These are phyloP conservation scores for Neria commutata DNA, from an alignment of 2,888 invertebrate genomes.

Conservation along the genomic window DNA sequence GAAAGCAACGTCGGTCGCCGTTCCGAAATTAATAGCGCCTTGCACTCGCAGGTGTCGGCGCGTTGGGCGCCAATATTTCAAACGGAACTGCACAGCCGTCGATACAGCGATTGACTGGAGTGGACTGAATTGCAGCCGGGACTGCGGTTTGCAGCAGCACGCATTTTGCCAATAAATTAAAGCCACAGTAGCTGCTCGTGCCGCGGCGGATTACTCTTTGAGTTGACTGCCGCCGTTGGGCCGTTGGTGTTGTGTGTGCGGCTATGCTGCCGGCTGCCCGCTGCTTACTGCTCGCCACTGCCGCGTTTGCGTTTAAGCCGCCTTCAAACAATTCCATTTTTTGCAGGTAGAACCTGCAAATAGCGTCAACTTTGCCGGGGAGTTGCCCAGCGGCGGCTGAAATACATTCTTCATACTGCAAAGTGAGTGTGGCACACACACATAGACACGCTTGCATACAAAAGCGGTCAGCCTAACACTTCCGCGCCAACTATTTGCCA, in stretches of 20 bases:
- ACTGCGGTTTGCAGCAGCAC: constrained; percentile 1
- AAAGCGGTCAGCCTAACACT: not conserved
- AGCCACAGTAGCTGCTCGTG: not conserved
- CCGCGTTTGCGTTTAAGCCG: not conserved
- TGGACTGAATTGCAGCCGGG: too few relatives aligned
- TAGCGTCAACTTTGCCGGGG: not conserved
- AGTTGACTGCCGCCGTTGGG: not conserved
- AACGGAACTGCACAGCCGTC: too few relatives aligned
- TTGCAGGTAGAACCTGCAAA: not conserved
- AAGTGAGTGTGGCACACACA: not conserved
- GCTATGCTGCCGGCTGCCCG: not conserved
- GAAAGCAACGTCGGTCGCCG: not conserved
- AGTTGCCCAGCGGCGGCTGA: not conserved
- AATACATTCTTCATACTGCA: not conserved
- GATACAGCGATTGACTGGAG: too few relatives aligned
- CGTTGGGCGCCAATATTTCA: constrained; percentile 4
- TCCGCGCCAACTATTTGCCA: constrained; percentile 1
- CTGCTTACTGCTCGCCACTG: not conserved
- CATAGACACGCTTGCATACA: too few relatives aligned
- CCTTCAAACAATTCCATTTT: too few relatives aligned
- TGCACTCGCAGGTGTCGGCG: not conserved
- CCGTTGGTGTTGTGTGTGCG: not conserved
- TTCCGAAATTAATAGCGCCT: constrained; percentile 1
- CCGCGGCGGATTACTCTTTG: not conserved
- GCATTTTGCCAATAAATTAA: constrained; percentile 1